Evolutionary conservation across 2,113 vertebrate species (phyloP), one percentile per base, ranked within the genome.

Genomic region (Brachypodius melanocephalos): DNA sequence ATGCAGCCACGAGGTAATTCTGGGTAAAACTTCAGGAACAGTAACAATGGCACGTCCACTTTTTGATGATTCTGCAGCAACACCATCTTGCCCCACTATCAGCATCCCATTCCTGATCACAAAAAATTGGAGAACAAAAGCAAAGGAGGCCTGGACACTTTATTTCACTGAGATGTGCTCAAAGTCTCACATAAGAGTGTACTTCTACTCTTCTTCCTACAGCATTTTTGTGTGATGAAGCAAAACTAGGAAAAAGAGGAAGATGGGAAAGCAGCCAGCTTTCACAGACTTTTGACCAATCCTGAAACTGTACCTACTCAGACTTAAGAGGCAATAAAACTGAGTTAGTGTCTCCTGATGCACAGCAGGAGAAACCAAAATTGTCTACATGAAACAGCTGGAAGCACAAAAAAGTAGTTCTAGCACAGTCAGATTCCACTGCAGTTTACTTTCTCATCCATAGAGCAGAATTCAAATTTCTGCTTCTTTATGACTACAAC

Each of bases 361-460:
- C 74, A 93, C 93, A 95, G 91, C 66, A 91, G 77, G 58, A 96
- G 49, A 94, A 95, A 89, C 20, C 32, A 76, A 76, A 91, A 58
- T 66, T 69, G 58, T 87, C 89, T 91, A 83, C 51, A 49, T 36
- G 34, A 95, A 79, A 88, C 62, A 91, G 85, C 67, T 82, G 54
- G 67, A 93, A 79, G 34, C 66, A 71, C 38, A 88, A 54, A 83
- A 80, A 43, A 71, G 40, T 54, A 89, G 72, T 54, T 85, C 85
- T 51, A 83, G 78, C 34, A 58, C 59, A 82, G 54, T 34, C 77
- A 93, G 66, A 62, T 73, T 17, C 54, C 55, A 51, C 71, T 85
- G 67, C 34, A 85, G 58, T 72, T 87, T 94, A 85, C 62, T 87
- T 78, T 89, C 51, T 66, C 71, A 83, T 54, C 43, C 74, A 66